Conservation (phyloP, 2,797 vertebrate species). For the Etheostoma perlongum region DNA sequence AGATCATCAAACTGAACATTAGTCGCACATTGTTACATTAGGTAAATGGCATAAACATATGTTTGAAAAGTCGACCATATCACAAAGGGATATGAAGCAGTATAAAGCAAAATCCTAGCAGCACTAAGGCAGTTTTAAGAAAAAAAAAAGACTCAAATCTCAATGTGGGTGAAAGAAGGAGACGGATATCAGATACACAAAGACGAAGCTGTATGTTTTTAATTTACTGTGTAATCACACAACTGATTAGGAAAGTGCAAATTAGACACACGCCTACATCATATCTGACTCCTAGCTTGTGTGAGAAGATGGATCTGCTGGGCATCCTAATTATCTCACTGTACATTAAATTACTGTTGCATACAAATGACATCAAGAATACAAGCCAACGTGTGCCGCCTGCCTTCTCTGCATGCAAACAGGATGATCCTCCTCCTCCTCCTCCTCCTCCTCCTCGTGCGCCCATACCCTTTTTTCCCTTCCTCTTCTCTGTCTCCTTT, state of each 20-base stretch:
- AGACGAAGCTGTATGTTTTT: conserved; percentile 28
- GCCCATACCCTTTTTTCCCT: conserved; percentile 51
- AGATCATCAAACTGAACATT: conserved; percentile 56
- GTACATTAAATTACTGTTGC: conserved; percentile 81
- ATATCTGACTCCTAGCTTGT: conserved; percentile 66
- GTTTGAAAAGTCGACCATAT: conserved; percentile 37
- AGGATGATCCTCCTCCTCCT: conserved; percentile 62
- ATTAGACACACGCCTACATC: conserved; percentile 41
- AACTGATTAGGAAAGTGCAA: conserved; percentile 52
- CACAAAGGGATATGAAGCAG: conserved; percentile 34
- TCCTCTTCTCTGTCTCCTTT: conserved; percentile 46
- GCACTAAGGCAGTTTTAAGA: neutral
- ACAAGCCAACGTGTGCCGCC: conserved; percentile 73
- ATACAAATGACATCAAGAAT: conserved; percentile 77
- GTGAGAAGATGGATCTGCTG: conserved; percentile 73
- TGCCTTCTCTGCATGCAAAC: conserved; percentile 66
- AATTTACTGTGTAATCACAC: conserved; percentile 55
- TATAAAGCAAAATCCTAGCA: conserved; percentile 24
- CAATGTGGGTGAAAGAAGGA: conserved; percentile 20
- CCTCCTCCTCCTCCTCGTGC: conserved; percentile 56
- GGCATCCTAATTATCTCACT: conserved; percentile 75
- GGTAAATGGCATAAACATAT: conserved; percentile 48
- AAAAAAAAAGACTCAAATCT: conserved; percentile 6
- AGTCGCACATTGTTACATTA: conserved; percentile 62
- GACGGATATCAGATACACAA: conserved; percentile 35